Percentiles rank a stretch among this genome's conserved stretches.
Evolutionary conservation across 2,888 invertebrate species (phyloP).

Genomic region (Agrotis puta): DNA sequence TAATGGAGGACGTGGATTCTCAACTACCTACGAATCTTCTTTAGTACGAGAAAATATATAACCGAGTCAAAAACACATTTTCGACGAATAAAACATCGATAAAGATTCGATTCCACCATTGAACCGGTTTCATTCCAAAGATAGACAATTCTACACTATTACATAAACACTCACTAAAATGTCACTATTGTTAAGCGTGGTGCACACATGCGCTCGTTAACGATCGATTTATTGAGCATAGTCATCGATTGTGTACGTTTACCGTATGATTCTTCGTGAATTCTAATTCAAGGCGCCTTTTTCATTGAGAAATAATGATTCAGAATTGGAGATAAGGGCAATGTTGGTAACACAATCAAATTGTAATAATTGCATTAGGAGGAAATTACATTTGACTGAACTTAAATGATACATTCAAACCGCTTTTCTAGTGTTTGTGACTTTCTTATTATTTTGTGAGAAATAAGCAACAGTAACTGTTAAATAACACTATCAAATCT

Average conservation of each 20-base stretch:
- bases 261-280: slow-evolving; percentile 17
- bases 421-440: not conserved
- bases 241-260: slow-evolving; percentile 20
- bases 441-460: not conserved
- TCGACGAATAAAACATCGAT: slow-evolving; percentile 52
- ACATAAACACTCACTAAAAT: slow-evolving; percentile 72
- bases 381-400: too few relatives aligned
- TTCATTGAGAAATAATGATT: too few relatives aligned
- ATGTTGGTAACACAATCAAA: too few relatives aligned
- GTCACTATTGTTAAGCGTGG: slow-evolving; percentile 65
- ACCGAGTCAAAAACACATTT: slow-evolving; percentile 22
- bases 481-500: not conserved
- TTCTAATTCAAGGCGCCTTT: not conserved
- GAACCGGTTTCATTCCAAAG: slow-evolving; percentile 68
- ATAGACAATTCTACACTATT: slow-evolving; percentile 67
- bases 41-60: slow-evolving; percentile 35
- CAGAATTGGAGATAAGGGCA: too few relatives aligned
- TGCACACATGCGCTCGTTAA: slow-evolving; percentile 41
- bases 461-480: not conserved
- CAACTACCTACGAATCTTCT: slow-evolving; percentile 27
- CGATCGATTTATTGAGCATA: slow-evolving; percentile 31
- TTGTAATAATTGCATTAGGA: too few relatives aligned
- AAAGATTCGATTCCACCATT: slow-evolving; percentile 49
- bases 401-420: not conserved
- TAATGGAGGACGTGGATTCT: slow-evolving; percentile 31